Evolutionary conservation across 2,797 vertebrate genomes (phyloP).

Genomic region (Coregonus ussuriensis): DNA sequence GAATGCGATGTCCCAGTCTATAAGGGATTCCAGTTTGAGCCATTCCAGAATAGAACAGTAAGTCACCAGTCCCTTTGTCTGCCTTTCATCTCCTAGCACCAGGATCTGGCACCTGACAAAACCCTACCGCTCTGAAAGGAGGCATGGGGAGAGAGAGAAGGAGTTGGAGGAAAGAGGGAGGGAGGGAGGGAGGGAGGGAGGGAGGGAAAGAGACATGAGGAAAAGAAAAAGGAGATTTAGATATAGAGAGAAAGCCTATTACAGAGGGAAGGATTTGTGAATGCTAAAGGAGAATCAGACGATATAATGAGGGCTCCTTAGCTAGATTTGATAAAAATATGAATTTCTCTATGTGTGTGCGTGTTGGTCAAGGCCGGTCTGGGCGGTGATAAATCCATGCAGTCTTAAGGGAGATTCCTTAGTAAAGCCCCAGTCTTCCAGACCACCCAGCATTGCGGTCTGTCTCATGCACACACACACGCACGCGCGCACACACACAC

Average conservation of each 20-base stretch:
- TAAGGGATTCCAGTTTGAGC: conserved; percentile 72
- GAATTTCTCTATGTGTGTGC: conserved; percentile 31
- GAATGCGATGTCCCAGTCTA: conserved; percentile 64
- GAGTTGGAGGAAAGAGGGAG: conserved; percentile 37
- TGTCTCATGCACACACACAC: conserved; percentile 27
- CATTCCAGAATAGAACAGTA: conserved; percentile 75
- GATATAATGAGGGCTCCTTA: conserved; percentile 47
- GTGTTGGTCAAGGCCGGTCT: conserved; percentile 51
- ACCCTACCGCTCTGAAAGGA: conserved; percentile 66
- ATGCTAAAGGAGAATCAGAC: conserved; percentile 28
- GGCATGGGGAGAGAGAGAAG: conserved; percentile 53
- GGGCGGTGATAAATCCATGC: conserved; percentile 66
- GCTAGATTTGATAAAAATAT: conserved; percentile 52
- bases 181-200: conserved; percentile 23
- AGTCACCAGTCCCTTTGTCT: conserved; percentile 69
- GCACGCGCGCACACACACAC: neutral
- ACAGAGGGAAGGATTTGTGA: conserved; percentile 28
- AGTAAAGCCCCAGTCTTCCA: conserved; percentile 52
- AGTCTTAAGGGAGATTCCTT: conserved; percentile 69
- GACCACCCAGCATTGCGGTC: conserved; percentile 71
- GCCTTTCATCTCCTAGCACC: conserved; percentile 64
- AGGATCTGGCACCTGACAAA: conserved; percentile 76
- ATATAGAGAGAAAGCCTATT: neutral
- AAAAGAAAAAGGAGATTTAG: neutral
- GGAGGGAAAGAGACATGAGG: neutral